Percentiles rank a stretch among this genome's conserved stretches.
Evolutionary conservation across 2,888 invertebrate species (phyloP).

Genomic region (Cryptus viduatorius): DNA sequence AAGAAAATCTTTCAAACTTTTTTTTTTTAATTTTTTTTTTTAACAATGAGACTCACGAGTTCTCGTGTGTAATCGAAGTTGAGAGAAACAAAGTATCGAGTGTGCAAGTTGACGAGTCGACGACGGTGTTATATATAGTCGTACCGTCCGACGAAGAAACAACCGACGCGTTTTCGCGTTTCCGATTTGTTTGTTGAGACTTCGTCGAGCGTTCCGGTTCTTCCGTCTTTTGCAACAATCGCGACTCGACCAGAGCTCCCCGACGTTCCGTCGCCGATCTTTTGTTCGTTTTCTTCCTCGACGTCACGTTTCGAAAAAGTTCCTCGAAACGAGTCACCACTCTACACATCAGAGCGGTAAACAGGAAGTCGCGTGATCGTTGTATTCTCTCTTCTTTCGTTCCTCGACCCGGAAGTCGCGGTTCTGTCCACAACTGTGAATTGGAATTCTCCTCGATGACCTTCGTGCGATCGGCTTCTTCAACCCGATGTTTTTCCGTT

Average conservation of each 20-base stretch:
- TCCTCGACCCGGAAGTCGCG: slow-evolving; percentile 20
- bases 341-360: slow-evolving; percentile 8
- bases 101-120: slow-evolving; percentile 38
- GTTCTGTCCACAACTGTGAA: not conserved
- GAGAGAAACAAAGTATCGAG: slow-evolving; percentile 32
- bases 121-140: slow-evolving; percentile 67
- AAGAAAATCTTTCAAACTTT: not conserved
- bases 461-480: slow-evolving; percentile 1
- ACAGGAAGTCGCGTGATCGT: slow-evolving; percentile 19
- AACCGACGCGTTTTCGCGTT: not conserved
- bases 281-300: not conserved
- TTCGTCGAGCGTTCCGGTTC: slow-evolving; percentile 37
- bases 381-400: not conserved
- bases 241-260: not conserved
- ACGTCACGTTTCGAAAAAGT: slow-evolving; percentile 18
- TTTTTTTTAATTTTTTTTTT: not conserved
- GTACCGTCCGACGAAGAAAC: not conserved
- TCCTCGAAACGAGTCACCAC: slow-evolving; percentile 17
- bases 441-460: not conserved
- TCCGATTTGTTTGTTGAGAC: slow-evolving; percentile 26
- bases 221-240: slow-evolving; percentile 52
- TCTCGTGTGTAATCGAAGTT: slow-evolving; percentile 15
- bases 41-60: slow-evolving; percentile 33
- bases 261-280: not conserved
- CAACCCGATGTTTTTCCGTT: not conserved